A percentile compares a stretch with the other conserved stretches of the same genome.
Conservation (phyloP, 2,888 invertebrate species). For the Mactromeris polynyma region DNA sequence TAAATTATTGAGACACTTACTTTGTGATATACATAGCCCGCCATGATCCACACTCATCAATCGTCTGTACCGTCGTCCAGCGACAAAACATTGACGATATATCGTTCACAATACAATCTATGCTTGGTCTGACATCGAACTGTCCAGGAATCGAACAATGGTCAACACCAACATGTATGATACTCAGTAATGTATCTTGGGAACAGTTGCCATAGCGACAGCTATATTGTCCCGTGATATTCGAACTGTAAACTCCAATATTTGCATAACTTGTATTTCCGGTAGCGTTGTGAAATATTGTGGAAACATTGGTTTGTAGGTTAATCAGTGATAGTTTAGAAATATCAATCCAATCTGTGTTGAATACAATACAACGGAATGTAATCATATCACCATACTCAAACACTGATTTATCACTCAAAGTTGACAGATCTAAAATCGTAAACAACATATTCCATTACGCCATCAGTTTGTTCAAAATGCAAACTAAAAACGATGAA, state of each 20-base stretch:
- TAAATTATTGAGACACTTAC: not conserved
- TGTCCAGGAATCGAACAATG: not conserved
- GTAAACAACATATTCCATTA: not conserved
- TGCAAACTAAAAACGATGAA: no score
- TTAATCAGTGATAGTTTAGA: not conserved
- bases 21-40: conserved; percentile 5
- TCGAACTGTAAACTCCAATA: not conserved
- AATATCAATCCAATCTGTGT: not conserved
- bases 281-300: not conserved
- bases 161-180: not conserved
- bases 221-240: conserved; percentile 15
- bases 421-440: not conserved
- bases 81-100: conserved; percentile 1
- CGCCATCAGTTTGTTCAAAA: no score
- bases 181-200: not conserved
- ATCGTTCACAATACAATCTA: conserved; percentile 11
- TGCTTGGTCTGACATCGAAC: not conserved
- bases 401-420: not conserved
- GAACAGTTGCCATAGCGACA: conserved; percentile 34
- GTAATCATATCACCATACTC: not conserved
- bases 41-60: not conserved
- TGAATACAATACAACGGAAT: not conserved
- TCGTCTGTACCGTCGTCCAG: not conserved
- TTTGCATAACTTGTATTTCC: not conserved
- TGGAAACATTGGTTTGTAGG: not conserved